phyloP scores from a whole-genome alignment of 53 echinoderm and acorn worm genomes.

The Patiria pectinifera region DNA sequence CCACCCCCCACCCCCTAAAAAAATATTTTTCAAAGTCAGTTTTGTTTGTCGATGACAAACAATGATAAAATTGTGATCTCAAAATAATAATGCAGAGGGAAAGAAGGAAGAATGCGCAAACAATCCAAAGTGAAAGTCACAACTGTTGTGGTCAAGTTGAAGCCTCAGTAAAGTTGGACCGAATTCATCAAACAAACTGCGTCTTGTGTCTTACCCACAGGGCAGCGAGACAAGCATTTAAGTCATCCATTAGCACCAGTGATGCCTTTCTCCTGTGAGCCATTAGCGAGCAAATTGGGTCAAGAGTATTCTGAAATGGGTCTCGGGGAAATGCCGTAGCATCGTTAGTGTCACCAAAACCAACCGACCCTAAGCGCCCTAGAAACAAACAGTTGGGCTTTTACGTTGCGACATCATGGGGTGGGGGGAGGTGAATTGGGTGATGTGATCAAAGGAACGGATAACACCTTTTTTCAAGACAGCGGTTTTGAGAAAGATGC shows the following conservation, averaged over 20 bases:
- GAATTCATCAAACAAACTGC: no score
- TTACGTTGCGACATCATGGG: neutral
- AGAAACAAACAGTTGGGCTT: slow-evolving; percentile 46
- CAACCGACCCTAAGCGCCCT: slow-evolving; percentile 4
- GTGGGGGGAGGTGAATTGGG: neutral
- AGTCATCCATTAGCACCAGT: slow-evolving; percentile 35
- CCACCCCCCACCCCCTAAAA: no score
- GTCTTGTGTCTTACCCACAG: neutral
- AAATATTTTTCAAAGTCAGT: no score
- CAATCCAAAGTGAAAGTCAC: neutral
- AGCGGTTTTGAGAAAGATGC: slow-evolving; percentile 9
- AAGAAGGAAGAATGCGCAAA: neutral
- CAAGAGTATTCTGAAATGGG: slow-evolving; percentile 17
- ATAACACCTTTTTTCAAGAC: slow-evolving; percentile 9
- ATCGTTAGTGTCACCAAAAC: neutral
- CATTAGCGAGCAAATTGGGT: slow-evolving; percentile 51
- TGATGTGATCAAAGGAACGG: neutral
- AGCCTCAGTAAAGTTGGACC: no score
- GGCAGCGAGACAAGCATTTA: neutral
- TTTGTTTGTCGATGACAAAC: neutral
- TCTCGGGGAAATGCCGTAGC: neutral
- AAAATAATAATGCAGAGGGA: neutral
- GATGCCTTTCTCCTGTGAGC: slow-evolving; percentile 9
- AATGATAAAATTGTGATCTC: neutral
- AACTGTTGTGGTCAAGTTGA: no score